These are phyloP conservation scores for Eubasilissa splendida DNA, from an alignment of 2,888 invertebrate genomes.

Conservation along the genomic window DNA sequence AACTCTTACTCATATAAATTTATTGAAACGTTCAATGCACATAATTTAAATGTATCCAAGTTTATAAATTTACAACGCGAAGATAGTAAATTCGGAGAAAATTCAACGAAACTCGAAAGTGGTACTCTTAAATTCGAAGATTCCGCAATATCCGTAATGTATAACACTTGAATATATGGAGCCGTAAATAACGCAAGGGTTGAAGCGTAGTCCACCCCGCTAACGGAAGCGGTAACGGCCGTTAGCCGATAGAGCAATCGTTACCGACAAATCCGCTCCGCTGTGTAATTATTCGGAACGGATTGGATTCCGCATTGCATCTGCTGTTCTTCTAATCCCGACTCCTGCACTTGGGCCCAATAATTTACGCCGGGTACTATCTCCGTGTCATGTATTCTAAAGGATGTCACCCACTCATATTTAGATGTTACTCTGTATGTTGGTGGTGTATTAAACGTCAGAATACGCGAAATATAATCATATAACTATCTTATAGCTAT, in stretches of 20 bases:
- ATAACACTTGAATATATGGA: conserved; percentile 6
- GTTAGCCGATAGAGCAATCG: conserved; percentile 23
- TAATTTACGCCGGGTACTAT: not conserved
- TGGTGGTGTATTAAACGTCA: too few species aligned
- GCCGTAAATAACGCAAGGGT: not conserved
- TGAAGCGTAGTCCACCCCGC: not conserved
- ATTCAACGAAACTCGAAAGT: conserved; percentile 4
- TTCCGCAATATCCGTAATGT: not conserved
- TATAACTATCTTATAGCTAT: too few species aligned
- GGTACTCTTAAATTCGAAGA: not conserved
- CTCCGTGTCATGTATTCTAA: too few species aligned
- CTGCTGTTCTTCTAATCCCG: conserved; percentile 3
- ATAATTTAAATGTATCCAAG: too few species aligned
- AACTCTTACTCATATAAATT: too few species aligned
- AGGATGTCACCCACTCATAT: too few species aligned
- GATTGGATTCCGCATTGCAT: conserved; percentile 11
- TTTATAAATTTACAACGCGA: too few species aligned
- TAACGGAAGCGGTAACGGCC: conserved; percentile 11
- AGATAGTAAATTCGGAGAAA: not conserved
- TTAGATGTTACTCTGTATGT: too few species aligned
- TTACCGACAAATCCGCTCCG: not conserved
- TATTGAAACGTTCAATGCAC: too few species aligned
- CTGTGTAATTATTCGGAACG: conserved; percentile 5
- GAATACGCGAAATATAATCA: too few species aligned
- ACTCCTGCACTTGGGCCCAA: conserved; percentile 5